Conservation (phyloP, 1,140 invertebrate genomes). For the Euglossa dilemma region DNA sequence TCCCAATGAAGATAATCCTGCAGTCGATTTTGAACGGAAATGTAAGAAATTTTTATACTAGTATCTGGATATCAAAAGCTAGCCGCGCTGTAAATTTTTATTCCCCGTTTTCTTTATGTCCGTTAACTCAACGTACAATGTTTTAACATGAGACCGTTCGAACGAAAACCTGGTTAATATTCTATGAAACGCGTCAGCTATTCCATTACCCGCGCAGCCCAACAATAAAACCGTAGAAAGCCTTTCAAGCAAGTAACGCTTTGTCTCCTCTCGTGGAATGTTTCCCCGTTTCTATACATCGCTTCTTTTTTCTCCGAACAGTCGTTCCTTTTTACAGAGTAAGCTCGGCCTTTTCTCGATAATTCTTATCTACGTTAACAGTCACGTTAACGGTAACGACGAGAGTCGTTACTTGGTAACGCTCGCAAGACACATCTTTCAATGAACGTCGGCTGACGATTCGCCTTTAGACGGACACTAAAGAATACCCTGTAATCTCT, state of each 20-base stretch:
- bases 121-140: too few relatives aligned
- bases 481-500: constrained; percentile 21
- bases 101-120: too few relatives aligned
- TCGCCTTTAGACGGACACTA: constrained; percentile 6
- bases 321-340: background rate
- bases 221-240: background rate
- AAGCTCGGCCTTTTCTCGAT: background rate
- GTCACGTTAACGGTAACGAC: constrained; percentile 21
- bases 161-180: too few relatives aligned
- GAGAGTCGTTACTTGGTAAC: background rate
- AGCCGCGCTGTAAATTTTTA: too few relatives aligned
- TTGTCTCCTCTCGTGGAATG: background rate
- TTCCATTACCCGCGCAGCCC: too few relatives aligned
- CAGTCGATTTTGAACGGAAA: too few relatives aligned
- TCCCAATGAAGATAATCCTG: too few relatives aligned
- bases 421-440: background rate
- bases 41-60: too few relatives aligned
- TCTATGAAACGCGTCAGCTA: too few relatives aligned
- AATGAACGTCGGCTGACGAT: constrained; percentile 14
- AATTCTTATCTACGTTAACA: constrained; percentile 22
- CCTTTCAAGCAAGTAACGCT: background rate
- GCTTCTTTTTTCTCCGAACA: background rate
- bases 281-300: background rate
- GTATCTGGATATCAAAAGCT: too few relatives aligned
- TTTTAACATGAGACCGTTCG: too few relatives aligned